phyloP scores from a whole-genome alignment of 2,113 vertebrate genomes.

The Phyllostomus discolor region DNA sequence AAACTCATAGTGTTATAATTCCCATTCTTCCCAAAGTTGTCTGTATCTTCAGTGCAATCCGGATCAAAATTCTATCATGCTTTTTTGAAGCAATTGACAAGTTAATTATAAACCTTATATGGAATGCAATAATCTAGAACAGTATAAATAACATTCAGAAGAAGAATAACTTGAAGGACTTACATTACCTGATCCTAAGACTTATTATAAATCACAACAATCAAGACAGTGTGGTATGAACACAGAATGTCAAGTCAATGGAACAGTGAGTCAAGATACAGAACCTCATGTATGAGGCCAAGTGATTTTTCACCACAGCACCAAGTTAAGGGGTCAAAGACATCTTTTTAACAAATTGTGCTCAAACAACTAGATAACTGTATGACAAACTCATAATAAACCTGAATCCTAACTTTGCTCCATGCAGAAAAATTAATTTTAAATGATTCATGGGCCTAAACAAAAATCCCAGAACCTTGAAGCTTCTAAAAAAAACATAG shows the following conservation, averaged over 20 bases:
- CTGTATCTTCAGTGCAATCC: background rate
- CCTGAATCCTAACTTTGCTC: background rate
- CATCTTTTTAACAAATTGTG: background rate
- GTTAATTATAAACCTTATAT: background rate
- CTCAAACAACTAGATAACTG: background rate
- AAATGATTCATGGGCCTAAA: background rate
- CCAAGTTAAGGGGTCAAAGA: background rate
- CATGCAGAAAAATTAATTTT: background rate
- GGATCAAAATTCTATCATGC: background rate
- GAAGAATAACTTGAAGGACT: background rate
- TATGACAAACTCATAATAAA: background rate
- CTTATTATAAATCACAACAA: background rate
- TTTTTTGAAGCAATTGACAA: conserved; percentile 15
- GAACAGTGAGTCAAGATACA: background rate
- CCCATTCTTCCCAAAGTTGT: background rate
- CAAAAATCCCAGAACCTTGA: background rate
- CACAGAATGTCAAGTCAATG: background rate
- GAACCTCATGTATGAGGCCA: background rate
- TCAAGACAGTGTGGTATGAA: background rate
- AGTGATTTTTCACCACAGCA: background rate
- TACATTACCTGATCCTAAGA: background rate
- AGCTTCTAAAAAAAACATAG: background rate
- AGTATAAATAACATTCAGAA: background rate
- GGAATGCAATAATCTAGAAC: background rate
- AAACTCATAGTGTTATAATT: background rate